Percentiles rank a stretch among this genome's conserved stretches.
Conservation (phyloP, 2,113 vertebrate species). For the Pelvicachromis taeniatus region DNA sequence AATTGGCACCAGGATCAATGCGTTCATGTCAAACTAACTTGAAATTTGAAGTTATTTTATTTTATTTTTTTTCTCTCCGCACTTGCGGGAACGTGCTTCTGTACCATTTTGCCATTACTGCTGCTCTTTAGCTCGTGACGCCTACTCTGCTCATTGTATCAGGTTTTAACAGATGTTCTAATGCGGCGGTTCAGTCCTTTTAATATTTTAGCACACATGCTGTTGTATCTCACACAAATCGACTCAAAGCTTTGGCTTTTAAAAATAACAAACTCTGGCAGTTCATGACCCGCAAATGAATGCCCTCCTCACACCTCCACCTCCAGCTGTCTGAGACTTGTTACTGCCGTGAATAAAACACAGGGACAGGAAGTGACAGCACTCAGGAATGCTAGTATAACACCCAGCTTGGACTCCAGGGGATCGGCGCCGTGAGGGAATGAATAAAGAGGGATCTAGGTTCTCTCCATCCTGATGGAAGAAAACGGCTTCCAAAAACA, state of each 20-base stretch:
- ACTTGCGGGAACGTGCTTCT: background rate
- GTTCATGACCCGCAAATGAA: slow-evolving; percentile 15
- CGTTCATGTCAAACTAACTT: background rate
- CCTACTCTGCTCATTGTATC: background rate
- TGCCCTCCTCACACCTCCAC: slow-evolving; percentile 6
- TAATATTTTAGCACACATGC: background rate
- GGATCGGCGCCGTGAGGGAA: background rate
- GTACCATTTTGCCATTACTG: background rate
- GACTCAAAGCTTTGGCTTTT: background rate
- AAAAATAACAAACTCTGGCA: background rate
- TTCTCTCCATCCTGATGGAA: background rate
- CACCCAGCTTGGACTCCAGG: background rate
- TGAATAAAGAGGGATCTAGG: background rate
- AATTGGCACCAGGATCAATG: background rate
- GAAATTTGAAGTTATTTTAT: background rate
- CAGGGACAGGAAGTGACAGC: slow-evolving; percentile 51
- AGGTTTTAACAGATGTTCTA: background rate
- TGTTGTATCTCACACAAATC: background rate
- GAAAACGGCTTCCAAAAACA: background rate
- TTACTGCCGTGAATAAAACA: slow-evolving; percentile 31
- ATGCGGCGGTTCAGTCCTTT: background rate
- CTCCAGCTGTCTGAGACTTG: slow-evolving; percentile 39
- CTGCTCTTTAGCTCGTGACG: background rate
- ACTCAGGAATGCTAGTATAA: slow-evolving; percentile 42
- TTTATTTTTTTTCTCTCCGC: background rate